A percentile compares a stretch with the other conserved stretches of the same genome.
These are phyloP conservation scores for Lophius americanus DNA, from an alignment of 2,797 vertebrate species.

Conservation along the genomic window DNA sequence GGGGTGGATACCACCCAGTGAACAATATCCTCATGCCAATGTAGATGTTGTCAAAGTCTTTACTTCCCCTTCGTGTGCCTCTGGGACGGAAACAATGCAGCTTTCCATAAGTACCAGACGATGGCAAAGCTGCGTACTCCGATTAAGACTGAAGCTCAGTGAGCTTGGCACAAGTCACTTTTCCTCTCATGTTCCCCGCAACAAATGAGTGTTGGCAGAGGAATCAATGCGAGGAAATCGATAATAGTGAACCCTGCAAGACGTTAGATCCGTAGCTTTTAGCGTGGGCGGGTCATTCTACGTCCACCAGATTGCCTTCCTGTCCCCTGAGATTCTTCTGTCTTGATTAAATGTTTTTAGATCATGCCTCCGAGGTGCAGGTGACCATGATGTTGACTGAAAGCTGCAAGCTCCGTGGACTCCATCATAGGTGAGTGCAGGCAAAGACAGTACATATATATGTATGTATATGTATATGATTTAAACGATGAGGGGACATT, in stretches of 20 bases:
- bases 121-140: slow-evolving; percentile 75
- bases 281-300: background rate
- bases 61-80: slow-evolving; percentile 65
- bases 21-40: slow-evolving; percentile 73
- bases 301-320: background rate
- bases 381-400: slow-evolving; percentile 99
- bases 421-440: slow-evolving; percentile 92
- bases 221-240: slow-evolving; percentile 12
- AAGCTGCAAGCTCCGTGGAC: slow-evolving; percentile 96
- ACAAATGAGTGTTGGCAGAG: slow-evolving; percentile 35
- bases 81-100: slow-evolving; percentile 84
- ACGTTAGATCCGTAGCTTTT: too few species aligned
- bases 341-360: slow-evolving; percentile 69
- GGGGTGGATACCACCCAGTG: slow-evolving; percentile 61
- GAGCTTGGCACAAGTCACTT: slow-evolving; percentile 65
- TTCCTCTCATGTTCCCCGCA: slow-evolving; percentile 41
- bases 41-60: slow-evolving; percentile 55
- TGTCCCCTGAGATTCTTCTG: slow-evolving; percentile 19
- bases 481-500: too few species aligned
- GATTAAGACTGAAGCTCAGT: slow-evolving; percentile 67
- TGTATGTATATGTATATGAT: too few species aligned
- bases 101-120: slow-evolving; percentile 81
- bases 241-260: slow-evolving; percentile 6
- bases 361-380: slow-evolving; percentile 97
- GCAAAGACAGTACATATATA: background rate